Percentiles rank a stretch among this genome's conserved stretches.
Evolutionary conservation across 2,113 vertebrate species (phyloP).

Genomic region (Epinephelus cyanopodus): DNA sequence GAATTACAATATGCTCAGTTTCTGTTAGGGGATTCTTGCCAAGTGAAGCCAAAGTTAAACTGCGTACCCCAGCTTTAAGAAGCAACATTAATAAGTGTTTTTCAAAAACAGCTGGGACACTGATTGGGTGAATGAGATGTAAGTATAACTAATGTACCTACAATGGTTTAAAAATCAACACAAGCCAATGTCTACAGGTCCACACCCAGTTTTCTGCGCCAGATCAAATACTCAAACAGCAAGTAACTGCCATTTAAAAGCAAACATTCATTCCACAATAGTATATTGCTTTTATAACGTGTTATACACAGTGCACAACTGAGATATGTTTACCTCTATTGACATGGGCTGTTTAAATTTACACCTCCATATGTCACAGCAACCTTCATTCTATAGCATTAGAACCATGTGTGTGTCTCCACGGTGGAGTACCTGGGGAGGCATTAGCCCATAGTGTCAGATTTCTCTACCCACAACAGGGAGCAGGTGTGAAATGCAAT

Average conservation of each 20-base stretch:
- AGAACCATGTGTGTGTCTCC: neutral
- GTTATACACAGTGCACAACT: neutral
- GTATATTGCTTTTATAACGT: neutral
- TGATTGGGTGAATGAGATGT: neutral
- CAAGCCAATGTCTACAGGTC: neutral
- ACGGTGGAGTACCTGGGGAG: constrained; percentile 1
- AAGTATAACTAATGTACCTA: neutral
- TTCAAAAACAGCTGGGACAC: neutral
- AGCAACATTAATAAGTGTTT: neutral
- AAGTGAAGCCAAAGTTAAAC: too few species aligned
- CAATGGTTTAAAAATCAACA: neutral
- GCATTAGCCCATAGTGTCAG: constrained; percentile 19
- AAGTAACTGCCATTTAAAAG: neutral
- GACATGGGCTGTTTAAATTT: neutral
- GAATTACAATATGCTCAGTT: too few species aligned
- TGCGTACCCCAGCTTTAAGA: neutral
- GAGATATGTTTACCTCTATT: neutral
- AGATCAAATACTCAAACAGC: neutral
- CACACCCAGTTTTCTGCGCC: neutral
- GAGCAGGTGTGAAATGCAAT: constrained; percentile 7
- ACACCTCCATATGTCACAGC: neutral
- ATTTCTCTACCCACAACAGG: constrained; percentile 7
- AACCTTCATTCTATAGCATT: neutral
- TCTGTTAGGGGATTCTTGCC: too few species aligned
- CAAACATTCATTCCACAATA: neutral